phyloP scores from a whole-genome alignment of 1,140 invertebrate species.

The Monochamus saltuarius region DNA sequence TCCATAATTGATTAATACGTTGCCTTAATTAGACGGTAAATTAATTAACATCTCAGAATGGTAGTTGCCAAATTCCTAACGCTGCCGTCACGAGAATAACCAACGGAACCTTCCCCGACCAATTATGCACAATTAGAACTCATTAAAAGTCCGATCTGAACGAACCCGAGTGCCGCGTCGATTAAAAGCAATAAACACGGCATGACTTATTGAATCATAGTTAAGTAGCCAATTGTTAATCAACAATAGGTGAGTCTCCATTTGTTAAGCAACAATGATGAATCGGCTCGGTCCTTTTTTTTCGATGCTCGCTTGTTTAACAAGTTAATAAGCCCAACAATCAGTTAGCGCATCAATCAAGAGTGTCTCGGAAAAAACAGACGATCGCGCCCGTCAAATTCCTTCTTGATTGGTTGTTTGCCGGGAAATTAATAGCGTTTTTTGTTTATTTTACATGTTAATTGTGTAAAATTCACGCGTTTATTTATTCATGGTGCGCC shows the following conservation, averaged over 20 bases:
- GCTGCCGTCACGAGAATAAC: no score
- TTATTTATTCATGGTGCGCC: constrained; percentile 52
- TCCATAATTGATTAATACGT: no score
- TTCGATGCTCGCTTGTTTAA: constrained; percentile 41
- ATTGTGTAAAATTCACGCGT: constrained; percentile 53
- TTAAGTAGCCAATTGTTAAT: constrained; percentile 40
- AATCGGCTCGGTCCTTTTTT: constrained; percentile 33
- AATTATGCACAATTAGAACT: no score
- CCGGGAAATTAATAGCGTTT: constrained; percentile 50
- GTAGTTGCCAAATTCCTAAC: no score
- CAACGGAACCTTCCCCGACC: no score
- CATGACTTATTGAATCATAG: constrained; percentile 35
- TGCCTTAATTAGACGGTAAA: no score
- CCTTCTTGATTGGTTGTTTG: constrained; percentile 49
- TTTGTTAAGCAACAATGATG: constrained; percentile 40
- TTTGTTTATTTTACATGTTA: constrained; percentile 52
- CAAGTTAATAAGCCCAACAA: constrained; percentile 51
- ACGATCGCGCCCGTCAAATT: constrained; percentile 41
- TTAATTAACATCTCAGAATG: no score
- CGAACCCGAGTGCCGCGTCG: constrained; percentile 15
- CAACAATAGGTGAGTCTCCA: constrained; percentile 37
- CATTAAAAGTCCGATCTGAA: no score
- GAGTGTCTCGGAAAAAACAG: constrained; percentile 6
- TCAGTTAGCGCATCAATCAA: constrained; percentile 50
- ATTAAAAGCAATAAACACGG: constrained; percentile 38